Base-by-base conservation (phyloP, 2,888 invertebrate species). In the Lithophane leautieri region DNA sequence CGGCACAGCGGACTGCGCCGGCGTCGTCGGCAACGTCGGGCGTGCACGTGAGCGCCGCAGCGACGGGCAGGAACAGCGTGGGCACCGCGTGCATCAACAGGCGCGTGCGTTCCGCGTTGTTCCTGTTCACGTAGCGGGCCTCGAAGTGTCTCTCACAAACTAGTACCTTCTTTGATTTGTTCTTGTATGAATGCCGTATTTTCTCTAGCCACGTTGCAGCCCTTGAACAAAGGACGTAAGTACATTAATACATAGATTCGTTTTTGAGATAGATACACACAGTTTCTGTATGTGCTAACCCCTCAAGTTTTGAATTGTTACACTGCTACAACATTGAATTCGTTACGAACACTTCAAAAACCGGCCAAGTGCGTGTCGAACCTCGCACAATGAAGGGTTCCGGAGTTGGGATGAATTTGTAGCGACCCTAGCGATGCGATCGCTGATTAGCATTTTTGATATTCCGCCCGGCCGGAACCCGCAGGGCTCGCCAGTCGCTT, bases 81-180 rank as follows among this genome's bases (percentile, higher is more conserved):
- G 91, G 91, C 14, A 87, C 50, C 6, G 87, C 89, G 22, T 75
- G 70, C 65, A 74, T 82, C 62, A 79, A 72, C 8, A 91, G 78
- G 8, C 85, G 82, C 60, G 78, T 86, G 50, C 83, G 75, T 12
- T 47, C n/a, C 16, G 70, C 76, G 54, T 76, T 77, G 52, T 69
- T 72, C 7, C 58, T 8, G 42, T 76, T 69, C 14, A 88, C 77
- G 34, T 75, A 77, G n/a, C 71, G 66, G 0, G 61, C 42, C 12
- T 83, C 79, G 61, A 88, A 89, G 73, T 89, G 89, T 60, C 68
- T 69, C 63, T 86, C 83, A 76, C 89, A 89, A 9, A 89, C 71
- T 16, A 80, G 34, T 28, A 70, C 1, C 70, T 67, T 79, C 70
- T 80, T 79, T 6, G 60, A 14, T 60, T 54, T 75, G 34, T 44